Evolutionary conservation across 2,797 vertebrate species (phyloP).

Genomic region (Hypotaenidia okinawae): DNA sequence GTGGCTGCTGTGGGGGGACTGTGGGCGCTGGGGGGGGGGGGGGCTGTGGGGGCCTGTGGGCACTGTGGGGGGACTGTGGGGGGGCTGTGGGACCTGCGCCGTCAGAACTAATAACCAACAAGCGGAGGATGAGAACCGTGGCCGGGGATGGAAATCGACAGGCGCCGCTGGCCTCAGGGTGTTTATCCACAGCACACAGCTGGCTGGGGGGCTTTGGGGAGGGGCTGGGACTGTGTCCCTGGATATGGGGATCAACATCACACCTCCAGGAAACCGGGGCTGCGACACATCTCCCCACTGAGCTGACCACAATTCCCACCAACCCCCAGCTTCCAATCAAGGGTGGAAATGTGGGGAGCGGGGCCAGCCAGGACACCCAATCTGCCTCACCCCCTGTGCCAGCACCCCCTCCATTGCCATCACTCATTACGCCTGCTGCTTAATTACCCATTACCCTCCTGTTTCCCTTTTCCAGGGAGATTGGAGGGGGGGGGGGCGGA

Average conservation of each 20-base stretch:
- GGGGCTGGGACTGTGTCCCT: no score
- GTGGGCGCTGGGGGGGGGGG: no score
- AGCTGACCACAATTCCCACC: fast-evolving
- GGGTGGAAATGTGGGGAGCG: neutral
- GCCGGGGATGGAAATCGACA: neutral
- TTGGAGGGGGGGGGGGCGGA: no score
- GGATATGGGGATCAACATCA: fast-evolving
- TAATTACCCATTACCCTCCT: no score
- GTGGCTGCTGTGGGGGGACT: no score
- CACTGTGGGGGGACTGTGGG: no score
- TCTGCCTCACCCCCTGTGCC: fast-evolving
- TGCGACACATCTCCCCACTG: neutral
- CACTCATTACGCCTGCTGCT: no score
- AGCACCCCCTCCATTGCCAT: no score
- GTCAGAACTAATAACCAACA: neutral
- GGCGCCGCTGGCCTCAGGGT: fast-evolving
- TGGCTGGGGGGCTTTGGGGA: no score
- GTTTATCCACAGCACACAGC: neutral
- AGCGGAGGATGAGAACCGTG: fast-evolving
- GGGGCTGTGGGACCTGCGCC: neutral
- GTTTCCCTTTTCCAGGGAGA: neutral
- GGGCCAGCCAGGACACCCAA: neutral
- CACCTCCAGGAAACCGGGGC: no score
- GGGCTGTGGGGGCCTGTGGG: no score
- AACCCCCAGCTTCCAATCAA: neutral